A percentile compares a stretch with the other conserved stretches of the same genome.
Evolutionary conservation across 2,113 vertebrate species (phyloP).

Genomic region (Ovibos moschatus): DNA sequence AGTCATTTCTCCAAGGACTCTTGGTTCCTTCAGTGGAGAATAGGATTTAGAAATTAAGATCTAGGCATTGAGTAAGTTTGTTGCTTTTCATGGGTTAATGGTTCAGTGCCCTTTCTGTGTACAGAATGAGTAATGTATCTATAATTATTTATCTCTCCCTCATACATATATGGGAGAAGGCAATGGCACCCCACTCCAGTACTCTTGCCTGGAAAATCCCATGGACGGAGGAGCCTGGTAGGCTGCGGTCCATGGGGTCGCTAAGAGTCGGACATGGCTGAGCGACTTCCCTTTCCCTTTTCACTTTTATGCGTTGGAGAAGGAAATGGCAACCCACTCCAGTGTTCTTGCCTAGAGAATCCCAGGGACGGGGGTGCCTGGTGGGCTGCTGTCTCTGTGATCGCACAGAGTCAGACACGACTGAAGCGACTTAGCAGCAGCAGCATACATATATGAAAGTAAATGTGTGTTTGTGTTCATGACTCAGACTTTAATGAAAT

Average conservation of each 20-base stretch:
- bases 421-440: neutral
- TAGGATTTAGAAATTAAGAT: neutral
- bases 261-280: rapidly evolving
- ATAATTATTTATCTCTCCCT: neutral
- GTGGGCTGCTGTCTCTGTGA: neutral
- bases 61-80: neutral
- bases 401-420: rapidly evolving
- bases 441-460: neutral
- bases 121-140: neutral
- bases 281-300: no score
- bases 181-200: neutral
- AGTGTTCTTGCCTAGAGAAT: no score
- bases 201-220: neutral
- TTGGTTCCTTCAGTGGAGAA: neutral
- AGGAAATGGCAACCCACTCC: no score
- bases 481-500: neutral
- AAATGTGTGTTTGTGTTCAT: neutral
- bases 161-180: neutral
- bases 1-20: neutral
- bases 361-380: neutral
- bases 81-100: neutral
- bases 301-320: no score
- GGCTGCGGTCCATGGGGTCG: neutral
- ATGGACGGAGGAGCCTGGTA: neutral
- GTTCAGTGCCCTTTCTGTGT: neutral